Base-by-base conservation (phyloP, 2,797 vertebrate genomes). In the Vultur gryphus region DNA sequence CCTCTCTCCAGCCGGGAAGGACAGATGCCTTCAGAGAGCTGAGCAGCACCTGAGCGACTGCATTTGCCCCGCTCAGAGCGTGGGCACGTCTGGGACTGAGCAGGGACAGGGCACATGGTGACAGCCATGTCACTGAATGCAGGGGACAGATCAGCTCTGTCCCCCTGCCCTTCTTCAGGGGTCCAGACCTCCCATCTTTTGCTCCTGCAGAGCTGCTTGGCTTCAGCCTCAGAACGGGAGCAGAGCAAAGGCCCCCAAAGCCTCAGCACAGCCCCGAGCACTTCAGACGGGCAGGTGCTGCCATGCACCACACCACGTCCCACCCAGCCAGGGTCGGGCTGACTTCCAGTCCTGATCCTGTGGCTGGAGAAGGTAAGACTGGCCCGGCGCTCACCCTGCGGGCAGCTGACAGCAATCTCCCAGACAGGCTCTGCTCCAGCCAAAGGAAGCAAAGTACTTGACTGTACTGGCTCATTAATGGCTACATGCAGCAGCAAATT, bases 1-100 rank as follows among this genome's bases (percentile, higher is more conserved):
- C 37, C 51, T 29, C 44, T 49, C 54, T 35, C 48, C 0, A 0
- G 10, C 33, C 0, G 0, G 48, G 48, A 76, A 54, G 64, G 75
- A 59, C 16, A 59, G 31, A 18, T 2, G 18, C 20, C 43, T 35
- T 37, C 65, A 44, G n/a, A 20, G 41, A 58, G 41, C 44, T 24
- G 35, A 59, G 89, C 46, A 67, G 75, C 43, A 51, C 37, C 23
- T 7, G 15, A 86, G n/a, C 4, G 0, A n/a, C 5, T 7, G 71
- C 19, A 29, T 25, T 5, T 8, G 25, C 11, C 51, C 62, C 1
- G 3, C 55, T 33, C 13, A 24, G 49, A 25, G 23, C 1, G 0
- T 2, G 14, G 44, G 20, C 41, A 69, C 1, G 0, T 7, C 64
- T 16, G 35, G 37, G 51, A 31, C 51, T 0, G 2, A 35, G 65